phyloP scores from a whole-genome alignment of 2,888 invertebrate genomes.

The Caenorhabditis wallacei region DNA sequence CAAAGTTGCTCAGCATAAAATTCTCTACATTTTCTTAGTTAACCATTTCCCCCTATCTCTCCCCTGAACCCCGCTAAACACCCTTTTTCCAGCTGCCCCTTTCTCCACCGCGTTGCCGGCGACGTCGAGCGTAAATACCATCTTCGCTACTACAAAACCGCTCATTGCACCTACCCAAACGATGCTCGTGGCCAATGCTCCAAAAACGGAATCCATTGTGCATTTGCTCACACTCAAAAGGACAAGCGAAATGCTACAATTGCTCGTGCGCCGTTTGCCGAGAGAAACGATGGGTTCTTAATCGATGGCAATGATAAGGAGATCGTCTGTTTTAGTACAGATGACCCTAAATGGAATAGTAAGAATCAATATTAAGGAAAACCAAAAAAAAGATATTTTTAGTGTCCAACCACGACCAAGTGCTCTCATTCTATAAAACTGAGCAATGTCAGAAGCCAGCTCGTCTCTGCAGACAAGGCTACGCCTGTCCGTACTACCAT shows the following conservation, averaged over 20 bases:
- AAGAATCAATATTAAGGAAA: too few species aligned
- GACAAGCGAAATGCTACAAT: not conserved
- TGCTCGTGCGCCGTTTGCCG: not conserved
- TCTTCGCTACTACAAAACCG: slow-evolving; percentile 98
- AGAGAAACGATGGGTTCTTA: not conserved
- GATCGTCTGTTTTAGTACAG: not conserved
- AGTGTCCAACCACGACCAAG: slow-evolving; percentile 93
- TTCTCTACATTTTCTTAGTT: too few species aligned
- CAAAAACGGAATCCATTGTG: slow-evolving; percentile 85
- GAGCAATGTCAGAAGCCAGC: slow-evolving; percentile 98
- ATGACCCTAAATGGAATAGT: not conserved
- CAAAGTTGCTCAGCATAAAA: too few species aligned
- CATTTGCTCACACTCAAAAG: not conserved
- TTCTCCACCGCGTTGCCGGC: slow-evolving; percentile 96
- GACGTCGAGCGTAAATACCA: slow-evolving; percentile 99
- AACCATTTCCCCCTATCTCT: not conserved
- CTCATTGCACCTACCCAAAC: slow-evolving; percentile 99
- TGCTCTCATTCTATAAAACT: slow-evolving; percentile 98
- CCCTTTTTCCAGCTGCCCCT: slow-evolving; percentile 90
- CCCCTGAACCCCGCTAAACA: not conserved
- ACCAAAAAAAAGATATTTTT: slow-evolving; percentile 68
- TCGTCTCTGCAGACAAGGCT: slow-evolving; percentile 96
- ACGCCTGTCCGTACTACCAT: slow-evolving; percentile 99
- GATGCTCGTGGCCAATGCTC: slow-evolving; percentile 96
- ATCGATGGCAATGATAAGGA: not conserved